Evolutionary conservation across 2,797 vertebrate genomes (phyloP), one percentile per base, ranked within the genome.

Genomic region (Hylomyscus alleni): DNA sequence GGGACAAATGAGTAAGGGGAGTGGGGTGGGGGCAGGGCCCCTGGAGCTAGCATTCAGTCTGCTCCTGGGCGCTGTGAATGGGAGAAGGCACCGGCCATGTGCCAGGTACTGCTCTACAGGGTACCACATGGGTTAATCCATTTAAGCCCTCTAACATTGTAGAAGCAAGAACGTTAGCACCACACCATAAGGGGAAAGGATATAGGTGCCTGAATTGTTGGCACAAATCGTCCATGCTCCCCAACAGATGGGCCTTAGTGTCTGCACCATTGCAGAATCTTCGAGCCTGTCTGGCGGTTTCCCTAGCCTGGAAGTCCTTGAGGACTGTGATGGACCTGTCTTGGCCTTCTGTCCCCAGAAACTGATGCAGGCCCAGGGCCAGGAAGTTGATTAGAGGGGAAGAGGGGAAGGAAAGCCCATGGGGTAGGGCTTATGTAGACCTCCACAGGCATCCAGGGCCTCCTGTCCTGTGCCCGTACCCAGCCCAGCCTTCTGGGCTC

Each of bases 71-170:
- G 76, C 65, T n/a, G n/a, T 47, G 5, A 19, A 34, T n/a, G 15
- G 50, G 37, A 60, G 83, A 26, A 65, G 78, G 65, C 24, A 24
- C 44, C 50, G 20, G n/a, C 40, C 14, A 3, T 9, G 47, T 4
- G 31, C 72, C 65, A 24, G 54, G 72, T 3, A 6, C 52, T 19
- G 44, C 31, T 87, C 14, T 60, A 8, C 67, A 37, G 52, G 1
- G 12, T 7, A 54, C 24, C 47, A 15, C 20, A 7, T 0, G 3
- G 17, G 44, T 20, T 47, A 37, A 50, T 34, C 24, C 3, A 0
- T 40, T 47, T 34, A 22, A 72, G n/a, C 17, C 31, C 76, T 69
- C 22, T 54, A 12, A 2, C 15, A 34, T 20, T 20, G 14, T 1
- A 0, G 31, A 29, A 62, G 90, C 29, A 14, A 37, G 81, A 47